Percentiles rank a stretch among this genome's conserved stretches.
Conservation (phyloP, 2,113 vertebrate genomes). For the Conger conger region DNA sequence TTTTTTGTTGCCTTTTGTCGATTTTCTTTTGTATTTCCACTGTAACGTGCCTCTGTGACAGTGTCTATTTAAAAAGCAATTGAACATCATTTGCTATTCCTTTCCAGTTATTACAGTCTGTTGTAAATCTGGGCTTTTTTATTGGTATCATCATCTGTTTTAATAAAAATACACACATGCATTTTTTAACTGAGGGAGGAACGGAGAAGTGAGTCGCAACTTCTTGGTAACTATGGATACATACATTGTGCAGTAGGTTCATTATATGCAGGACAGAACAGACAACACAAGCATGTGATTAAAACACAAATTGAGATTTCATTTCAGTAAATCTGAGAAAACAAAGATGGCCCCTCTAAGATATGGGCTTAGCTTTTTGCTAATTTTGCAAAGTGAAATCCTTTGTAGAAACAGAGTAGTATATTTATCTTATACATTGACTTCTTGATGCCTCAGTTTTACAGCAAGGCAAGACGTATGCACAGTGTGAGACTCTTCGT, state of each 20-base stretch:
- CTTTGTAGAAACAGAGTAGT: background rate
- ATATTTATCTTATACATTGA: background rate
- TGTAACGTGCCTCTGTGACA: too few species aligned
- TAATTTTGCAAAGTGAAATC: background rate
- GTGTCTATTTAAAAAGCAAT: too few species aligned
- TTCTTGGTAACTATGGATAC: too few species aligned
- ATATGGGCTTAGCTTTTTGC: background rate
- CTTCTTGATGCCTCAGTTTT: constrained; percentile 53
- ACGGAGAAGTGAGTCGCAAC: background rate
- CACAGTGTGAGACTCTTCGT: constrained; percentile 32
- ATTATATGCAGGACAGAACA: too few species aligned
- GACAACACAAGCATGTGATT: too few species aligned
- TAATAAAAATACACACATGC: background rate
- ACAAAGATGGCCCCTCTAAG: background rate
- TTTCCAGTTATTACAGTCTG: background rate
- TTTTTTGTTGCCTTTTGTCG: too few species aligned
- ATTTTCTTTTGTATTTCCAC: too few species aligned
- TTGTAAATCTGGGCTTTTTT: background rate
- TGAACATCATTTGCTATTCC: background rate
- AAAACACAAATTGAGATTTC: background rate
- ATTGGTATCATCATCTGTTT: background rate
- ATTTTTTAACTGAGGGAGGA: background rate
- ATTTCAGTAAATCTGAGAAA: background rate
- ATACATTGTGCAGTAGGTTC: too few species aligned
- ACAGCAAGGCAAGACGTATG: constrained; percentile 46